Percentiles rank a stretch among this genome's conserved stretches.
These are phyloP conservation scores for Hypercompe scribonia DNA, from an alignment of 2,888 invertebrate genomes.

Conservation along the genomic window DNA sequence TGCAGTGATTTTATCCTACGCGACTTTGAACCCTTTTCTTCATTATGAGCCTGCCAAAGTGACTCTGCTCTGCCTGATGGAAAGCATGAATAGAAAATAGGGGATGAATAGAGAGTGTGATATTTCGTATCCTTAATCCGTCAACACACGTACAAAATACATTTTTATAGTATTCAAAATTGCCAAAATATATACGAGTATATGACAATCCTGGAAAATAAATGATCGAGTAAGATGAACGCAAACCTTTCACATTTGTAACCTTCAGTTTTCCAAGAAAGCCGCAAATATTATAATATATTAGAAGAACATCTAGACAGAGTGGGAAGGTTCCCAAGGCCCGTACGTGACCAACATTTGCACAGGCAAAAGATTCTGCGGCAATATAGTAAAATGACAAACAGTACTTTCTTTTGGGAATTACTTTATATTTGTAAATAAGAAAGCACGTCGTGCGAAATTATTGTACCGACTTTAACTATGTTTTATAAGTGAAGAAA, in stretches of 20 bases:
- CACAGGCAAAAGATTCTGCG: conserved; percentile 29
- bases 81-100: too few species aligned
- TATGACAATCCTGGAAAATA: not conserved
- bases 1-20: too few species aligned
- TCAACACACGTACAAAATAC: too few species aligned
- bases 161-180: not conserved
- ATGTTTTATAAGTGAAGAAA: not conserved
- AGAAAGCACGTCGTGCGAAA: conserved; percentile 9
- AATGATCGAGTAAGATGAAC: not conserved
- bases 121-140: too few species aligned
- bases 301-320: conserved; percentile 34
- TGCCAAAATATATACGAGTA: not conserved
- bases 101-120: too few species aligned
- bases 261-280: conserved; percentile 21
- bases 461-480: not conserved
- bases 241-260: conserved; percentile 15
- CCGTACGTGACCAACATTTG: conserved; percentile 38
- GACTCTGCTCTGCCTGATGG: too few species aligned
- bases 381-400: conserved; percentile 39
- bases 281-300: conserved; percentile 32
- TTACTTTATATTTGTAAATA: conserved; percentile 8
- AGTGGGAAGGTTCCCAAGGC: conserved; percentile 19
- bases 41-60: too few species aligned
- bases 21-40: too few species aligned
- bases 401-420: conserved; percentile 3